A percentile compares a stretch with the other conserved stretches of the same genome.
Conservation (phyloP, 2,797 vertebrate species). For the Percopsis omiscomaycus region DNA sequence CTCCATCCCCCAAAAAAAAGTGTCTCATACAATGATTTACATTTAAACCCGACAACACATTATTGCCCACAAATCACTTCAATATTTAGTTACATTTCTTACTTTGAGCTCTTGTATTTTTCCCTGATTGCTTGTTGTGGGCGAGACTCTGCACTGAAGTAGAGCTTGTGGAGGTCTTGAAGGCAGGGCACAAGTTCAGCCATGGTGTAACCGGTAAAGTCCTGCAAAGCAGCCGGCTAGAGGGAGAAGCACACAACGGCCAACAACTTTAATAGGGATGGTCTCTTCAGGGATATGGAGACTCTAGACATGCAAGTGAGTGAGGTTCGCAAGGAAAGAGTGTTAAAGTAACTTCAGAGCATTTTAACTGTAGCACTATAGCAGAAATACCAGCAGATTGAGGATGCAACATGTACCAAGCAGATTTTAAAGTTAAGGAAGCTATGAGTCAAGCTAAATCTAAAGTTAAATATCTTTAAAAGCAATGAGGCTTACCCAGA, state of each 20-base stretch:
- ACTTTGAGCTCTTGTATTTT: slow-evolving; percentile 87
- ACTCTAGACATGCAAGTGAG: too few species aligned
- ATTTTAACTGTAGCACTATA: too few species aligned
- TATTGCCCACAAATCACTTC: too few species aligned
- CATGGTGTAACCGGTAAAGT: slow-evolving; percentile 86
- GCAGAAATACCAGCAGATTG: too few species aligned
- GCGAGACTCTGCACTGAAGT: slow-evolving; percentile 70
- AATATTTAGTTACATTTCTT: slow-evolving; percentile 44
- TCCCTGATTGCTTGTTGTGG: slow-evolving; percentile 86
- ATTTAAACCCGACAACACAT: not conserved
- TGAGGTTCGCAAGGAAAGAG: too few species aligned
- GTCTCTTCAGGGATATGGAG: too few species aligned
- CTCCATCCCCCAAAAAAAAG: too few species aligned
- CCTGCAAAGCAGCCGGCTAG: slow-evolving; percentile 83
- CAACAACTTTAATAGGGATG: too few species aligned
- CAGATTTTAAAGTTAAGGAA: not conserved
- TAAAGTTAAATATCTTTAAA: not conserved
- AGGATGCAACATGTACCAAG: too few species aligned
- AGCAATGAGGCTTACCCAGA: slow-evolving; percentile 83
- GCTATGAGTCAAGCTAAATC: not conserved
- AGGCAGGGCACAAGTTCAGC: slow-evolving; percentile 84
- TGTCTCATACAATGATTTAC: not conserved
- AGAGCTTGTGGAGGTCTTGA: slow-evolving; percentile 82
- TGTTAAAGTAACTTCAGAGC: not conserved
- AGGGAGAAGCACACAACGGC: slow-evolving; percentile 16